phyloP scores from a whole-genome alignment of 1,140 invertebrate species.

The Drosophila nikananu region DNA sequence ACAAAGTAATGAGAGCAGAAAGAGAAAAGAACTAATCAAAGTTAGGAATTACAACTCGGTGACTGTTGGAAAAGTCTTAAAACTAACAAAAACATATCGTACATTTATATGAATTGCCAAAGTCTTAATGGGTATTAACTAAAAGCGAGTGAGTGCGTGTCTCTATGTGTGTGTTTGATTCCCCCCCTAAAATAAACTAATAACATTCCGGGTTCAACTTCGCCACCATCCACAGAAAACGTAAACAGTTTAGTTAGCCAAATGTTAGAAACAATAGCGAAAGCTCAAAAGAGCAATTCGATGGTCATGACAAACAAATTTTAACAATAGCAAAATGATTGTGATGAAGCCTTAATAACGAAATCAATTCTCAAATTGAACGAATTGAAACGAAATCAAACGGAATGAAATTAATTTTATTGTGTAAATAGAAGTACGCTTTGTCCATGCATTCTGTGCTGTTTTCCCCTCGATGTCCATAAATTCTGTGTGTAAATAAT shows the following conservation, averaged over 20 bases:
- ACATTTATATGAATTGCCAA: slow-evolving; percentile 83
- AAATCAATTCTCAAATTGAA: slow-evolving; percentile 49
- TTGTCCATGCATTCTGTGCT: slow-evolving; percentile 37
- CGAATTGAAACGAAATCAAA: slow-evolving; percentile 54
- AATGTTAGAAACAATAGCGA: slow-evolving; percentile 65
- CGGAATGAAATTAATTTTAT: slow-evolving; percentile 45
- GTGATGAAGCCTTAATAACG: slow-evolving; percentile 69
- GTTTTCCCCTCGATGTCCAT: slow-evolving; percentile 34
- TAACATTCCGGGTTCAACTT: slow-evolving; percentile 74
- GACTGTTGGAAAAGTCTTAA: slow-evolving; percentile 82
- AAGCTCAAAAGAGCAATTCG: slow-evolving; percentile 39
- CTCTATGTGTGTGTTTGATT: slow-evolving; percentile 47
- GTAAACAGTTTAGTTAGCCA: slow-evolving; percentile 73
- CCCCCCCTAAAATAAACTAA: slow-evolving; percentile 40
- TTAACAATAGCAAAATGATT: slow-evolving; percentile 72
- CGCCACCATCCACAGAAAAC: slow-evolving; percentile 43
- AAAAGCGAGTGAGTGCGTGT: slow-evolving; percentile 41
- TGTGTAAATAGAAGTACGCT: slow-evolving; percentile 49
- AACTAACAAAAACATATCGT: slow-evolving; percentile 84
- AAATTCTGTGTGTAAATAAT: slow-evolving; percentile 72
- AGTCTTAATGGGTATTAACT: slow-evolving; percentile 76
- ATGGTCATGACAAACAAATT: slow-evolving; percentile 28
- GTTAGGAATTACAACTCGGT: slow-evolving; percentile 68
- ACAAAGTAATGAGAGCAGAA: background rate
- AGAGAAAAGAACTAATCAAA: slow-evolving; percentile 64